Evolutionary conservation across 2,113 vertebrate species (phyloP), one percentile per base, ranked within the genome.

Genomic region (Myodes glareolus): DNA sequence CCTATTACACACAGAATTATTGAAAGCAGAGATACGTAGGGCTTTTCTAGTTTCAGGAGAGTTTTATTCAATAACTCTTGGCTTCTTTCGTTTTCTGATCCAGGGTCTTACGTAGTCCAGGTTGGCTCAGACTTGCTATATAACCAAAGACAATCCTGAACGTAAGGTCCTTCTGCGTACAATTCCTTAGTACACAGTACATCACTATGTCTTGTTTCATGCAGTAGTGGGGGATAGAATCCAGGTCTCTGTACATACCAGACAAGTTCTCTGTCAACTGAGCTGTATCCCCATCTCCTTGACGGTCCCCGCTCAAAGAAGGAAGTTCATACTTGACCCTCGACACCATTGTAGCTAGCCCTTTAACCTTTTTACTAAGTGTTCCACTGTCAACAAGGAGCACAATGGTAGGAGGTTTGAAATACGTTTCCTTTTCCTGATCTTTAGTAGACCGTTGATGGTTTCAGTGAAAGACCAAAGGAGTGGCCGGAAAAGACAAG

Each of bases 361-460:
- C 29, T 58, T 72, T 52, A 39, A 31, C 33, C 36, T 89, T 77
- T 72, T 80, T 67, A 81, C 67, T 81, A 52, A 88, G 81, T 72
- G 90, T 96, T 90, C 55, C 61, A 88, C 16, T 93, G 92, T 61
- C 68, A 87, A 80, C 47, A 58, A 80, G 45, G 39, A 87, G 63
- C 52, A 96, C 92, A 89, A 52, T 63, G 80, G 45, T 88, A 68
- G 92, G 47, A 88, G 36, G 78, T 92, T 92, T 81, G 65, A 95
- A 88, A 81, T 90, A 17, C 73, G 16, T 11, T 92, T 92, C 42
- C 36, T 89, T 85, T 93, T 95, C 58, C 61, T 23, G 50, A 61
- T 82, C 29, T 47, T 72, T 31, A 68, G 16, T 42, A 19, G 52
- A 16, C 1, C 63, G 27, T 45, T 92, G 31, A 76, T 47, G 33